phyloP scores from a whole-genome alignment of 2,888 invertebrate species.

The Trichopria drosophilae region DNA sequence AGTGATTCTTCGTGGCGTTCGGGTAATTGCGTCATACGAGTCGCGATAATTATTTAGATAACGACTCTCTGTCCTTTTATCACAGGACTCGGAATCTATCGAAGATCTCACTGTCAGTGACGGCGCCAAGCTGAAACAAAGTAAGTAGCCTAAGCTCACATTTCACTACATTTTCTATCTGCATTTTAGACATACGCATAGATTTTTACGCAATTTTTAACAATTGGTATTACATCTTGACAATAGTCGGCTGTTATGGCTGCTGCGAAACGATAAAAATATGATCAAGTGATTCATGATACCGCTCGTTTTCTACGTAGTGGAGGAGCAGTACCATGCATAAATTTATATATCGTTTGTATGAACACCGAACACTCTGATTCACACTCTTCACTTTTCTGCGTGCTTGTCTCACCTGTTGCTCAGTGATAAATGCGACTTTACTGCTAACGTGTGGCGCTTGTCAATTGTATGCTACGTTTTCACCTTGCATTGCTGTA shows the following conservation, averaged over 20 bases:
- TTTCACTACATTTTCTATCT: not conserved
- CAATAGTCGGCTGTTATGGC: conserved; percentile 29
- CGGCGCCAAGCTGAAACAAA: conserved; percentile 47
- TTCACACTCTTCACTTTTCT: conserved; percentile 37
- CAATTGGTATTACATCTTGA: conserved; percentile 20
- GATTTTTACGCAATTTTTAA: no score
- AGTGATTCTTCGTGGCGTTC: conserved; percentile 19
- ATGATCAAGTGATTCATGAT: conserved; percentile 26
- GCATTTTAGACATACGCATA: not conserved
- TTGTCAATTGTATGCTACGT: no score
- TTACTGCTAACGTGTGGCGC: conserved; percentile 6
- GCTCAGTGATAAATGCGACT: conserved; percentile 28
- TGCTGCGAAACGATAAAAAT: conserved; percentile 28
- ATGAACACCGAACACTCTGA: conserved; percentile 34
- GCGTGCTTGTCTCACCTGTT: conserved; percentile 35
- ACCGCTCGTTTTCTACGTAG: conserved; percentile 21
- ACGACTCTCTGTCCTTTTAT: conserved; percentile 31
- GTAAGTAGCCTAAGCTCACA: conserved; percentile 42
- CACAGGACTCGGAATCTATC: conserved; percentile 60
- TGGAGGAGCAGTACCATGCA: no score
- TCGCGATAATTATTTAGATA: conserved; percentile 18
- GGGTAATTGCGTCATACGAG: conserved; percentile 3
- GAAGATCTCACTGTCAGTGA: conserved; percentile 57
- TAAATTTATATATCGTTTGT: conserved; percentile 33
- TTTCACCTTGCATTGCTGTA: no score